These are phyloP conservation scores for Nixonia krombeini DNA, from an alignment of 1,140 invertebrate species.

Conservation along the genomic window DNA sequence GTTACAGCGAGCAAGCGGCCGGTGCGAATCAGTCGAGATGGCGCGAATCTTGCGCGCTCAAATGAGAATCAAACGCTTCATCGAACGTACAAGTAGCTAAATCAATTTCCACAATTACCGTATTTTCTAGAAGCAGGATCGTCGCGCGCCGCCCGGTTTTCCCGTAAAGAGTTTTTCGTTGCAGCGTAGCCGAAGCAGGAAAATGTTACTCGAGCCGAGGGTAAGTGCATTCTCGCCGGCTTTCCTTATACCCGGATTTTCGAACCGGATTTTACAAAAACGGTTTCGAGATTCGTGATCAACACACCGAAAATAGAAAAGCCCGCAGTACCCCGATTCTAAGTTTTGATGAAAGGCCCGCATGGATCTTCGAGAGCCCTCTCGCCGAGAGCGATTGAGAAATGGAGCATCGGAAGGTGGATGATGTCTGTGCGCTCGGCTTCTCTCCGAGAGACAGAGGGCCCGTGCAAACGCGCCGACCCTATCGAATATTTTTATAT, in stretches of 20 bases:
- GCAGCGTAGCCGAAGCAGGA: too few species aligned
- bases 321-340: slow-evolving; percentile 25
- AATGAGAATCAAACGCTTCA: slow-evolving; percentile 13
- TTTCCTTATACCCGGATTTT: background rate
- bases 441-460: slow-evolving; percentile 29
- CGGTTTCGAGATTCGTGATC: slow-evolving; percentile 16
- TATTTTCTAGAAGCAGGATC: too few species aligned
- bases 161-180: too few species aligned
- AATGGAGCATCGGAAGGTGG: slow-evolving; percentile 37
- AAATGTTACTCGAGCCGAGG: too few species aligned
- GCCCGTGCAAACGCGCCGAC: slow-evolving; percentile 11
- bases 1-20: slow-evolving; percentile 31
- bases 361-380: slow-evolving; percentile 42
- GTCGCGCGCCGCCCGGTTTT: too few species aligned
- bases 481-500: slow-evolving; percentile 50
- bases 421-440: slow-evolving; percentile 36
- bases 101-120: too few species aligned
- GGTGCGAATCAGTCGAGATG: slow-evolving; percentile 28
- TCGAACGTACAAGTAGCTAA: too few species aligned
- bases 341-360: slow-evolving; percentile 38
- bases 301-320: slow-evolving; percentile 20
- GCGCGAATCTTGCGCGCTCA: background rate
- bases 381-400: slow-evolving; percentile 43
- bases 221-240: too few species aligned
- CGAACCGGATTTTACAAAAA: background rate